Base-by-base conservation (phyloP, 2,113 vertebrate species). In the Budorcas taxicolor region DNA sequence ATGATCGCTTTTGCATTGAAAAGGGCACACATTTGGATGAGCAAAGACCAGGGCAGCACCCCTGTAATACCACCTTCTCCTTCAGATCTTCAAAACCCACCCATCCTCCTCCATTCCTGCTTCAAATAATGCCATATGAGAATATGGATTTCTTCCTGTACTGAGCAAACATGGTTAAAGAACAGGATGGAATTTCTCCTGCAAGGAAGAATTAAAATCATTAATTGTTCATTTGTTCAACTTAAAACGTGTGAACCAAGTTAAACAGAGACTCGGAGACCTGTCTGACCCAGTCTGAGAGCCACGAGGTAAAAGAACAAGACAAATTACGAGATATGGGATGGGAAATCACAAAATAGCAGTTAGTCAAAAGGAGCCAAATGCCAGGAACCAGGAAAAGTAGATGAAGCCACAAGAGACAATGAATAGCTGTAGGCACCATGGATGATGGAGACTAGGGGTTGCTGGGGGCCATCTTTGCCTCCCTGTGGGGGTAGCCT, bases 1-100 rank as follows among this genome's bases (percentile, higher is more conserved):
- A 94, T 43, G 62, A 78, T 62, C 74, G 57, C 95, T 95, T 98
- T 95, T 74, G 45, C 86, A 45, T 95, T 97, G 98, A 94, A 97
- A 96, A 97, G 96, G 96, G 91, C 94, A 81, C 15, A 29, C n/a
- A 17, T 0, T 14, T 6, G 57, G 78, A 87, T 82, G 81, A 88
- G 74, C 85, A 81, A 87, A 96, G 86, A 45, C 81, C 86, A 45
- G 95, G 55, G 74, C 94, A 64, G 58, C 43, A n/a, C 95, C 96
- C 6, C 2, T 15, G 19, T 21, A 62, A 45, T 11, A 55, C 45
- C 62, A 19, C 33, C 78, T 64, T n/a, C 58, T 17, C 1, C 40
- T 85, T 78, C 62, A 17, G 1, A 15, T 25, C 76, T 89, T 43
- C 80, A 31, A n/a, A 33, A 19, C 14, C 55, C 82, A 23, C 15